These are phyloP conservation scores for Rhinogobio ventralis DNA, from an alignment of 2,797 vertebrate species.

Conservation along the genomic window DNA sequence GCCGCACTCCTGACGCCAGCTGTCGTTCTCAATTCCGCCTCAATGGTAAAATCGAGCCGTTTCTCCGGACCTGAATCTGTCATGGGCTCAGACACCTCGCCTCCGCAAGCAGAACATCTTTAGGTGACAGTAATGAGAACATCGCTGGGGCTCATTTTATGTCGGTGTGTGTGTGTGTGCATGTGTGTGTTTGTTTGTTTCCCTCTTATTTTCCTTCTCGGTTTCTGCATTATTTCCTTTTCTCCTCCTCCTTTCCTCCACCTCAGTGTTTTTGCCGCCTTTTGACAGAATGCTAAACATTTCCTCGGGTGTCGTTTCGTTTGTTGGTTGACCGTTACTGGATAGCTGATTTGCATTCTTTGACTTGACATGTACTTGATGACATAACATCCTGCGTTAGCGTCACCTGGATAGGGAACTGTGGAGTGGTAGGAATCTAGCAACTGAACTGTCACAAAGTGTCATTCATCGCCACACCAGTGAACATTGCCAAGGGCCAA, in stretches of 20 bases:
- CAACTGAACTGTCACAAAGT: slow-evolving; percentile 34
- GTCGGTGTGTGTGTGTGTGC: background rate
- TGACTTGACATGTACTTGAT: slow-evolving; percentile 51
- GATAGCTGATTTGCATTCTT: slow-evolving; percentile 48
- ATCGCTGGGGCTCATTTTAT: slow-evolving; percentile 42
- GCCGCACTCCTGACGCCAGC: slow-evolving; percentile 58
- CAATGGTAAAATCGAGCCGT: slow-evolving; percentile 50
- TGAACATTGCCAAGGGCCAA: slow-evolving; percentile 35
- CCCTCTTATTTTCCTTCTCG: background rate
- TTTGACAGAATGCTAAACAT: slow-evolving; percentile 50
- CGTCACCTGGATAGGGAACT: slow-evolving; percentile 34
- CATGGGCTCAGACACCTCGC: slow-evolving; percentile 51
- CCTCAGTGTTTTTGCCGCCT: slow-evolving; percentile 46
- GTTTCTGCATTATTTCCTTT: slow-evolving; percentile 21
- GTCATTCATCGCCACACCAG: slow-evolving; percentile 35
- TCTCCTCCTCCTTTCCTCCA: slow-evolving; percentile 25
- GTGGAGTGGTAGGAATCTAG: slow-evolving; percentile 29
- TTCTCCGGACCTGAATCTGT: slow-evolving; percentile 65
- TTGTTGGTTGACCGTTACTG: slow-evolving; percentile 53
- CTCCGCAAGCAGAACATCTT: slow-evolving; percentile 55
- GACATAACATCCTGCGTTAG: slow-evolving; percentile 54
- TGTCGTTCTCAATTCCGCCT: slow-evolving; percentile 57
- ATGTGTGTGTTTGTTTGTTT: slow-evolving; percentile 30
- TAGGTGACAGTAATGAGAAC: slow-evolving; percentile 64
- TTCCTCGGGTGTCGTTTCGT: slow-evolving; percentile 30